Conservation (phyloP, 2,888 invertebrate genomes). For the Troides oblongomaculatus region DNA sequence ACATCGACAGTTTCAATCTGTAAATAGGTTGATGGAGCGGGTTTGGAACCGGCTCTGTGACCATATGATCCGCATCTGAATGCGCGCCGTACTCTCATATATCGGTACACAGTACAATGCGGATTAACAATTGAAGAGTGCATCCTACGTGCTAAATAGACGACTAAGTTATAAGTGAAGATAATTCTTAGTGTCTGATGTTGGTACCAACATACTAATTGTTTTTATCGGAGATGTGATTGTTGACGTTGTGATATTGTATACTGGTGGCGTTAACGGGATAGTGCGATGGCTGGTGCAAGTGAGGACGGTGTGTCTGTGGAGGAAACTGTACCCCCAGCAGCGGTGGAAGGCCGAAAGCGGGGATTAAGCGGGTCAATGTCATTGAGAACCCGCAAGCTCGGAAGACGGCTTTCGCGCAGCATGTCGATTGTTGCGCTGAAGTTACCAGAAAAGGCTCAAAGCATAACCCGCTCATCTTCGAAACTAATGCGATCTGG, state of each 20-base stretch:
- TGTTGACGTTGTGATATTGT: constrained; percentile 54
- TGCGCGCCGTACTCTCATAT: constrained; percentile 53
- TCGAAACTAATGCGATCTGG: constrained; percentile 80
- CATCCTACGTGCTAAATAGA: constrained; percentile 31
- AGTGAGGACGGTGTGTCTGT: constrained; percentile 60
- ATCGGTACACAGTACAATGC: constrained; percentile 60
- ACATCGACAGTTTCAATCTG: constrained; percentile 40
- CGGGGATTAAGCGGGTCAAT: constrained; percentile 72
- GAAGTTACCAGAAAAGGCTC: constrained; percentile 80
- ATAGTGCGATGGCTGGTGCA: constrained; percentile 73
- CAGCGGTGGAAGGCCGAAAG: constrained; percentile 52
- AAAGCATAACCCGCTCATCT: constrained; percentile 80
- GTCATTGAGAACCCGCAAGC: constrained; percentile 72
- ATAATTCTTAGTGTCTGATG: constrained; percentile 32
- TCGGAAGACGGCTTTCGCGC: constrained; percentile 76
- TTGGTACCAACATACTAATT: constrained; percentile 56
- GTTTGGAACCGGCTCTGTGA: constrained; percentile 60
- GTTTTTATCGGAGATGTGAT: constrained; percentile 66
- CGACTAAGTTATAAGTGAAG: constrained; percentile 14
- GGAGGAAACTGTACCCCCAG: constrained; percentile 48
- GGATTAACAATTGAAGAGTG: constrained; percentile 62
- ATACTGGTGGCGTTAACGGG: constrained; percentile 47
- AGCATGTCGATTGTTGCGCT: constrained; percentile 79
- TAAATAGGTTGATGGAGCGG: constrained; percentile 38
- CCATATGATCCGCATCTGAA: constrained; percentile 61